Conservation (phyloP, 2,797 vertebrate species). For the Argentina silus region DNA sequence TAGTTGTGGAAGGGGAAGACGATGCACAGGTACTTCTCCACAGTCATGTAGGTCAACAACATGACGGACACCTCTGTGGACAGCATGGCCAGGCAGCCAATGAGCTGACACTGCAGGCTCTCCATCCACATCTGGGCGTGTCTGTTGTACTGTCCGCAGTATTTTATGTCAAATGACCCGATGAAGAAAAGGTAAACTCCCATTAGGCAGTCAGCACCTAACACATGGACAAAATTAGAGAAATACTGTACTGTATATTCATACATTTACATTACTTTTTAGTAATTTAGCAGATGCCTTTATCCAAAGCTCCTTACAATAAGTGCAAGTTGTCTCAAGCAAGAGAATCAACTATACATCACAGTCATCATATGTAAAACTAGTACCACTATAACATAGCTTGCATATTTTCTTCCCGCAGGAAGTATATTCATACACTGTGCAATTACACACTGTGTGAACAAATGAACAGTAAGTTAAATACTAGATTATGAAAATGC, state of each 20-base stretch:
- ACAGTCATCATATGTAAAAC: too few relatives aligned
- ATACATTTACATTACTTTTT: too few relatives aligned
- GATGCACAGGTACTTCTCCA: conserved; percentile 74
- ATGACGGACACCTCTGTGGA: conserved; percentile 74
- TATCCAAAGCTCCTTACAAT: too few relatives aligned
- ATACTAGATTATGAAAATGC: background rate
- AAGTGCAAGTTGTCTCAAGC: too few relatives aligned
- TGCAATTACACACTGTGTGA: background rate
- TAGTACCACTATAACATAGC: background rate
- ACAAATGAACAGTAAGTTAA: background rate
- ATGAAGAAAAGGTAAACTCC: conserved; percentile 73
- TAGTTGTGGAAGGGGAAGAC: conserved; percentile 71
- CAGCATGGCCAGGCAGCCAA: conserved; percentile 70
- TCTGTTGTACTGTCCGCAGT: conserved; percentile 70
- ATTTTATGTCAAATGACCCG: conserved; percentile 71
- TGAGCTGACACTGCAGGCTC: conserved; percentile 71
- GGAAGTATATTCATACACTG: background rate
- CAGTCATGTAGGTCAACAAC: conserved; percentile 72
- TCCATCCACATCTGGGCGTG: conserved; percentile 74
- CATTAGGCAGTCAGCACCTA: conserved; percentile 76
- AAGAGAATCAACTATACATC: too few relatives aligned
- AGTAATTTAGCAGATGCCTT: too few relatives aligned
- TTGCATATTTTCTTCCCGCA: background rate
- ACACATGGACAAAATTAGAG: background rate
- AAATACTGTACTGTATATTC: too few relatives aligned